Evolutionary conservation across 1,140 invertebrate genomes (phyloP).

Genomic region (Aethina tumida): DNA sequence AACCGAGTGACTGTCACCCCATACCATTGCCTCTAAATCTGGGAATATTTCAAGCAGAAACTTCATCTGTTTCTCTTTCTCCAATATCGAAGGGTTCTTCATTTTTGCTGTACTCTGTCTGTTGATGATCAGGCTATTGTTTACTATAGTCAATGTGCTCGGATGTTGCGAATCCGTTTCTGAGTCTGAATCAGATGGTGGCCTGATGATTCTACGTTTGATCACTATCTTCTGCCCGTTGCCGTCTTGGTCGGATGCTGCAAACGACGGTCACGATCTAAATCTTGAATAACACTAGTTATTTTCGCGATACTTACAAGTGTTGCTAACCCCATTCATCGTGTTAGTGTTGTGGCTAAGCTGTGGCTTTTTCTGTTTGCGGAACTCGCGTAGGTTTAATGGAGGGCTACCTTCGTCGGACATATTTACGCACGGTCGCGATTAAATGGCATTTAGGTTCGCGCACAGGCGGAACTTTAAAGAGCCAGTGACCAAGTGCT

Average conservation of each 20-base stretch:
- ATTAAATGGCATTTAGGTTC: not conserved
- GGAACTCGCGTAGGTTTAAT: slow-evolving; percentile 23
- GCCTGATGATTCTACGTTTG: slow-evolving; percentile 19
- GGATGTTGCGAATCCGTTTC: slow-evolving; percentile 10
- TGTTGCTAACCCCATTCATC: slow-evolving; percentile 12
- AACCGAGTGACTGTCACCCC: slow-evolving; percentile 7
- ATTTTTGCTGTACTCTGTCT: slow-evolving; percentile 12
- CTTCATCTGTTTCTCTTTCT: slow-evolving; percentile 32
- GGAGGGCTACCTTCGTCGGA: slow-evolving; percentile 20
- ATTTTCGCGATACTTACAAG: slow-evolving; percentile 26
- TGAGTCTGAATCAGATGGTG: slow-evolving; percentile 30
- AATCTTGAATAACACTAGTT: too few species aligned
- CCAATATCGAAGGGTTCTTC: slow-evolving; percentile 25
- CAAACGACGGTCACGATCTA: too few species aligned
- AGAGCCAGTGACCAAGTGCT: too few species aligned
- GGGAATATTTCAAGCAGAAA: slow-evolving; percentile 30
- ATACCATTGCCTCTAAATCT: slow-evolving; percentile 26
- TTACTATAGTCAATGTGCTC: not conserved
- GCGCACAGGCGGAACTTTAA: too few species aligned
- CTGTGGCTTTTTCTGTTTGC: slow-evolving; percentile 28
- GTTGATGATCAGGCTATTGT: slow-evolving; percentile 1
- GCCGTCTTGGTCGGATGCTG: too few species aligned
- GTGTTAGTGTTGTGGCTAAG: slow-evolving; percentile 17
- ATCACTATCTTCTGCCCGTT: too few species aligned
- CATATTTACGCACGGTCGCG: slow-evolving; percentile 13